phyloP scores from a whole-genome alignment of 2,888 invertebrate genomes.

The Yponomeuta cagnagella region DNA sequence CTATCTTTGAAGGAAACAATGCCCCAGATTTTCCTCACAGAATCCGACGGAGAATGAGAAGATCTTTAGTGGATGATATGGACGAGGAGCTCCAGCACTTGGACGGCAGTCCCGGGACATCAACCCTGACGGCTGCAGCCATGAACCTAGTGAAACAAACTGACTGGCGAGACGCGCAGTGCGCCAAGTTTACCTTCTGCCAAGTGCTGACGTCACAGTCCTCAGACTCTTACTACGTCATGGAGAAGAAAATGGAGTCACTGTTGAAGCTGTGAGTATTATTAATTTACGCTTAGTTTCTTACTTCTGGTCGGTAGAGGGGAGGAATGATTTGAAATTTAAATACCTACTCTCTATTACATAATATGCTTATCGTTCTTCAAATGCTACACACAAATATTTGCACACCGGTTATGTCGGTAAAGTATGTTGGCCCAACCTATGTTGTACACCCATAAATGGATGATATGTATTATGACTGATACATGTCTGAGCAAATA shows the following conservation, averaged over 20 bases:
- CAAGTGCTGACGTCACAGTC: constrained; percentile 82
- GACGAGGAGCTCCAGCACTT: constrained; percentile 61
- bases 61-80: constrained; percentile 53
- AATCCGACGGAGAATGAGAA: constrained; percentile 29
- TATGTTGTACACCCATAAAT: no score
- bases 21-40: background rate
- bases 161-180: constrained; percentile 85
- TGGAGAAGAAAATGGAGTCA: constrained; percentile 88
- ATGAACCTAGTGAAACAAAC: constrained; percentile 67
- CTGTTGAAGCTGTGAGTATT: constrained; percentile 82
- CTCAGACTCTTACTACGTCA: constrained; percentile 80
- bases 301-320: no score
- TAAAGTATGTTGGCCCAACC: no score
- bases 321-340: no score
- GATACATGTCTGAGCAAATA: no score
- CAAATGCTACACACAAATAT: no score
- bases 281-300: background rate
- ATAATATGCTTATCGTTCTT: no score
- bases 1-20: constrained; percentile 23
- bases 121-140: constrained; percentile 57
- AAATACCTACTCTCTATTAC: no score
- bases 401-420: no score
- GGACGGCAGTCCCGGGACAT: constrained; percentile 39
- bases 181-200: constrained; percentile 86
- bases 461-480: no score